Percentiles rank a stretch among this genome's conserved stretches.
These are phyloP conservation scores for Cryptocephalus moraei DNA, from an alignment of 2,888 invertebrate species.

Conservation along the genomic window DNA sequence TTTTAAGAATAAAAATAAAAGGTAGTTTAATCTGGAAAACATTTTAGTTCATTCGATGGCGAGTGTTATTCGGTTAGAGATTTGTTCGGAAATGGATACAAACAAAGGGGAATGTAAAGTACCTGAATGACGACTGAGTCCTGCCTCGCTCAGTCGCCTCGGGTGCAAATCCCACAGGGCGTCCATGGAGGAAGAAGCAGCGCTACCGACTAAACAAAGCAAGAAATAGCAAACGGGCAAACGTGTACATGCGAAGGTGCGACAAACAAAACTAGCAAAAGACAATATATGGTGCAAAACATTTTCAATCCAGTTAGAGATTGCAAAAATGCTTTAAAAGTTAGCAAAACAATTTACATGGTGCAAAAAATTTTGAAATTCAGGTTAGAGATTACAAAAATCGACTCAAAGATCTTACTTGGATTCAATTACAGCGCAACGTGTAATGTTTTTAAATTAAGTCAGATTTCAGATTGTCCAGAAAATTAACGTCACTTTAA, in stretches of 20 bases:
- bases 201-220: slow-evolving; percentile 44
- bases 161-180: slow-evolving; percentile 64
- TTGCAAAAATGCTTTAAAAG: neutral
- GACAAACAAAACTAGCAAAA: neutral
- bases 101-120: slow-evolving; percentile 18
- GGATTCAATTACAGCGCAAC: no score
- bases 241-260: slow-evolving; percentile 1
- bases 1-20: no score
- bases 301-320: neutral
- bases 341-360: neutral
- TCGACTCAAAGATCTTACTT: neutral
- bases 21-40: no score
- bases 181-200: slow-evolving; percentile 58
- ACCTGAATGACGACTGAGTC: slow-evolving; percentile 68
- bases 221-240: slow-evolving; percentile 14
- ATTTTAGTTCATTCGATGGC: no score
- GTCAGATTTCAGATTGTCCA: no score
- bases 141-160: slow-evolving; percentile 65
- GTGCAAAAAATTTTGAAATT: slow-evolving; percentile 1
- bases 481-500: no score
- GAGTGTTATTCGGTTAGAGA: no score
- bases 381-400: neutral
- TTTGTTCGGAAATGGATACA: no score
- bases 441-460: no score
- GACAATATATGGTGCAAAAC: slow-evolving; percentile 4